These are phyloP conservation scores for Macrobrachium nipponense DNA, from an alignment of 1,140 invertebrate species.

Conservation along the genomic window DNA sequence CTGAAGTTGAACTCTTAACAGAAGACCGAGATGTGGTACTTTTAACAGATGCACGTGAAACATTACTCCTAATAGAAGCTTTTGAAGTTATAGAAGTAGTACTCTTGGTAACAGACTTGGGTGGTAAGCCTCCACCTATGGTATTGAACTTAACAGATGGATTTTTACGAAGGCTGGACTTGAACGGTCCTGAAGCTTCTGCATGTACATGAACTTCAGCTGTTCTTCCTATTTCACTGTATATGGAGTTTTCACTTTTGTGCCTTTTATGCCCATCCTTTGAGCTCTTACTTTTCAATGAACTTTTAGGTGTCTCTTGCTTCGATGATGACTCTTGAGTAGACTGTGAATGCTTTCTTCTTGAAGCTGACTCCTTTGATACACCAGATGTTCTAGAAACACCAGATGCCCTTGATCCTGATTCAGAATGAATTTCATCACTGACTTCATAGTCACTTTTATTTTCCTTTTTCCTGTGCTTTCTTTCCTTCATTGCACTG, in stretches of 20 bases:
- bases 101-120: slow-evolving; percentile 57
- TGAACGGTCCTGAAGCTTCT: slow-evolving; percentile 7
- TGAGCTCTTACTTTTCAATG: slow-evolving; percentile 43
- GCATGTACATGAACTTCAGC: slow-evolving; percentile 36
- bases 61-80: slow-evolving; percentile 54
- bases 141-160: slow-evolving; percentile 60
- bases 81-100: slow-evolving; percentile 58
- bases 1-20: slow-evolving; percentile 47
- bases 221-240: slow-evolving; percentile 42
- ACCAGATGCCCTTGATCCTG: neutral
- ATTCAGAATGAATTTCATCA: slow-evolving; percentile 39
- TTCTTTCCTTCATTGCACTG: slow-evolving; percentile 3
- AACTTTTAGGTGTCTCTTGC: slow-evolving; percentile 21
- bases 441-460: slow-evolving; percentile 39
- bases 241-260: slow-evolving; percentile 49
- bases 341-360: slow-evolving; percentile 25
- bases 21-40: slow-evolving; percentile 53
- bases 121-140: slow-evolving; percentile 29
- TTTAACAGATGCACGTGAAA: slow-evolving; percentile 54
- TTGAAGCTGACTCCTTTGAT: slow-evolving; percentile 47
- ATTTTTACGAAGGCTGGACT: slow-evolving; percentile 26
- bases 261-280: slow-evolving; percentile 42
- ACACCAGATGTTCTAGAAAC: slow-evolving; percentile 41
- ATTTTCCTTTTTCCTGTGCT: slow-evolving; percentile 43
- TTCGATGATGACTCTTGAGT: slow-evolving; percentile 24